Evolutionary conservation across 2,113 vertebrate genomes (phyloP), one percentile per base, ranked within the genome.

Genomic region (Nothocercus nigrocapillus): DNA sequence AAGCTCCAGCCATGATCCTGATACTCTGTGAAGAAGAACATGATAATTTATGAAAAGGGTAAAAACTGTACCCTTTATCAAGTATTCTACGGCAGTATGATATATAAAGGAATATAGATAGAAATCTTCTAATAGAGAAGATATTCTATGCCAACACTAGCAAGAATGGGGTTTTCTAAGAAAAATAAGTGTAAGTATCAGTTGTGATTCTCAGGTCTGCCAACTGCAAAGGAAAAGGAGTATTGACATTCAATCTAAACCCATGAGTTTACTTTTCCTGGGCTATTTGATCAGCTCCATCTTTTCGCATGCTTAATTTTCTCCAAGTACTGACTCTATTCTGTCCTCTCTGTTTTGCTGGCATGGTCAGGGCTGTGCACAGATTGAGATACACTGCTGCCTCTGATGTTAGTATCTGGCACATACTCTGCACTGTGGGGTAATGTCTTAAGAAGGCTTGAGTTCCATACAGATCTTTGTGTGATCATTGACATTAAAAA

Each of bases 1-100:
- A 76, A 64, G 21, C 22, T 85, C 49, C 18, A 58, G 24, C 5
- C n/a, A 53, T 58, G 77, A 84, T 94, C 89, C 36, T 75, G 89
- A 89, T 94, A 87, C 32, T 69, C 75, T 81, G 85, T 83, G 54
- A 95, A 82, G 69, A 79, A 90, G 47, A 88, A 75, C 16, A 79
- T n/a, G 67, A 25, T 82, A 85, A 87, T 91, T 92, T 88, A 91
- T 91, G 67, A 56, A 58, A 80, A 73, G 67, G 11, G 40, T 76
- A 73, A 91, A 93, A 69, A 74, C 40, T 32, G 2, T 8, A 51
- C 5, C 58, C 75, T 64, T 68, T 87, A n/a, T 77, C 56, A 68
- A 77, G 45, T 32, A 49, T 15, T 40, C 21, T 56, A 13, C 68
- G 21, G 16, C 36, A 80, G 42, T 19, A 63, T 0, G 0, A 61